Conservation (phyloP, 2,888 invertebrate species). For the Acanthacorydalis orientalis region DNA sequence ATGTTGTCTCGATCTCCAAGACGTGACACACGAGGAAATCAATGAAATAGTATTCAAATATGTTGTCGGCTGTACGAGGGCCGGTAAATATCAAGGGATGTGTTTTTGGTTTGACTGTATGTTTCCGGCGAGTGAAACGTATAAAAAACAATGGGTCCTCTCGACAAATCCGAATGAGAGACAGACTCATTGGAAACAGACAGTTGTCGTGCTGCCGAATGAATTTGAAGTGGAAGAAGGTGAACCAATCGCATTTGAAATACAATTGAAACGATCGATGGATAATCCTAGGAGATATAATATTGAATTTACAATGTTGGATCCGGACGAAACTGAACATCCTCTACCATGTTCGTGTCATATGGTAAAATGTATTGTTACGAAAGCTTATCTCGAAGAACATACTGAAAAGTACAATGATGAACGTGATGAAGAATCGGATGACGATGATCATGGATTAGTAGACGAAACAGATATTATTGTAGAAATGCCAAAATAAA, state of each 20-base stretch:
- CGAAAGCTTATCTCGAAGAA: slow-evolving; percentile 40
- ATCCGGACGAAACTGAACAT: slow-evolving; percentile 51
- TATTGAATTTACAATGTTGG: slow-evolving; percentile 49
- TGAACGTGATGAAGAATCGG: background rate
- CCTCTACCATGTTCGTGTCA: slow-evolving; percentile 63
- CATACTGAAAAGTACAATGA: slow-evolving; percentile 19
- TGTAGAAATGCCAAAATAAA: no score
- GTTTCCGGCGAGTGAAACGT: slow-evolving; percentile 38
- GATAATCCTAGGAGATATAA: slow-evolving; percentile 43
- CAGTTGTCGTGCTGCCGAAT: slow-evolving; percentile 55
- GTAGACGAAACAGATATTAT: no score
- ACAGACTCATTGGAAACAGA: slow-evolving; percentile 59
- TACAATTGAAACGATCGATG: slow-evolving; percentile 37
- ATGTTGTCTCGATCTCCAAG: slow-evolving; percentile 49
- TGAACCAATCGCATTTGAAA: slow-evolving; percentile 52
- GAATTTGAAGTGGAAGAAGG: slow-evolving; percentile 36
- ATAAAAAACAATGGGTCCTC: slow-evolving; percentile 23
- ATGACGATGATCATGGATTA: background rate
- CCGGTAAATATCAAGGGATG: slow-evolving; percentile 53
- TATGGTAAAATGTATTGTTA: slow-evolving; percentile 61
- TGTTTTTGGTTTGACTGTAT: slow-evolving; percentile 68
- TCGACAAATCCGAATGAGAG: slow-evolving; percentile 39
- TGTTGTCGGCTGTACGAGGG: slow-evolving; percentile 37
- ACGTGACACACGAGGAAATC: slow-evolving; percentile 40
- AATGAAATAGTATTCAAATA: slow-evolving; percentile 40